Percentiles rank a stretch among this genome's conserved stretches.
These are phyloP conservation scores for Drosophila kurseongensis DNA, from an alignment of 1,140 invertebrate species.

Conservation along the genomic window DNA sequence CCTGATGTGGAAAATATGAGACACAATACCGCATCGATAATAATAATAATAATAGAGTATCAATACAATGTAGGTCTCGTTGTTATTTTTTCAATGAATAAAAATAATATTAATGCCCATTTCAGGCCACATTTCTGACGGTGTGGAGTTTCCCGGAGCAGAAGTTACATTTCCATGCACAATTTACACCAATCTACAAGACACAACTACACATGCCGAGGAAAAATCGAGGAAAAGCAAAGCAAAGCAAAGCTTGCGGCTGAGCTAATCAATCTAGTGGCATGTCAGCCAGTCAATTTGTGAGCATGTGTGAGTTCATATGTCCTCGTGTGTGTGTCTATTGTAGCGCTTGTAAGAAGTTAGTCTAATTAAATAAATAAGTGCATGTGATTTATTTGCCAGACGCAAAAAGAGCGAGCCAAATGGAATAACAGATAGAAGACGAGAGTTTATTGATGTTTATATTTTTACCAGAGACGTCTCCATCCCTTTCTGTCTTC, in stretches of 20 bases:
- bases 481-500: neutral
- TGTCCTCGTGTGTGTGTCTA: conserved; percentile 44
- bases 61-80: no score
- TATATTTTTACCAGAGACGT: conserved; percentile 33
- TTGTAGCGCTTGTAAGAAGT: conserved; percentile 80
- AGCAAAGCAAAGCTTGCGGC: conserved; percentile 64
- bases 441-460: conserved; percentile 57
- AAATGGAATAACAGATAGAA: conserved; percentile 50
- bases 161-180: conserved; percentile 82
- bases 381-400: conserved; percentile 82
- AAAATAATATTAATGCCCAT: neutral
- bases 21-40: no score
- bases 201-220: conserved; percentile 26
- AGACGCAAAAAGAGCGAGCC: conserved; percentile 25
- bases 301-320: conserved; percentile 49
- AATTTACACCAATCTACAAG: conserved; percentile 80
- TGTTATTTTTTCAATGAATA: neutral
- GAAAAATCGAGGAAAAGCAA: conserved; percentile 14
- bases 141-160: conserved; percentile 44
- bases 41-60: no score
- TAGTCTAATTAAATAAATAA: conserved; percentile 83
- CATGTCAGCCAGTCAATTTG: conserved; percentile 82
- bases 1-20: no score
- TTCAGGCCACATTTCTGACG: neutral
- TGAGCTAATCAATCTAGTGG: conserved; percentile 80